Evolutionary conservation across 2,888 invertebrate species (phyloP), one percentile per base, ranked within the genome.

Genomic region (Polydrusus cervinus): DNA sequence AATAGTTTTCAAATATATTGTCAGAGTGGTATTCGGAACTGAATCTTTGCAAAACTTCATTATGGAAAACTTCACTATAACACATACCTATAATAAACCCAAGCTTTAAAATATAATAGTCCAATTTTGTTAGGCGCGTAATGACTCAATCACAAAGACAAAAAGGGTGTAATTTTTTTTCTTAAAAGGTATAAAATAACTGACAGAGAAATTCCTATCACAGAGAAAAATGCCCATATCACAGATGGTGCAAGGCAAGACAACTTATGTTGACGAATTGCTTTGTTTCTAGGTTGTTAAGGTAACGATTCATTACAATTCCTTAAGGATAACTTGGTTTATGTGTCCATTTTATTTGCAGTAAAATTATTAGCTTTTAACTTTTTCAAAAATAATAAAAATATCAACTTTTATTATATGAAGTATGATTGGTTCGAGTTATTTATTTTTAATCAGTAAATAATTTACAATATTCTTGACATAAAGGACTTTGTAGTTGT

Each of bases 181-280:
- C 20, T 40, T 16, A 34, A 51, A 40, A 74, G 66, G 66, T 53
- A 68, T 64, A n/a, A 47, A 61, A 68, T 45, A 55, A 16, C 51
- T 10, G 30, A 49, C 43, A 57, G 61, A 49, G 45, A 38, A 30
- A 61, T 71, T 55, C 53, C 62, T 61, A 74, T 62, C 69, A 61
- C 75, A 70, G 61, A 13, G 45, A 45, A 45, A 45, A 65, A 51
- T 40, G 49, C 64, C 57, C 55, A 70, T 55, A 74, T 64, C 66
- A 62, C 75, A 71, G 67, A 62, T 71, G 75, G 71, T 71, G 65
- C 43, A 13, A 13, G 74, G 75, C 78, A 78, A 79, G 79, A 79
- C 75, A 77, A 78, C 79, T 79, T 75, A 75, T 78, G 78, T 53
- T 73, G 74, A 79, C 75, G 76, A 69, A 76, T 78, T 65, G 71